A percentile compares a stretch with the other conserved stretches of the same genome.
Conservation (phyloP, 1,140 invertebrate genomes). For the Hylaeus anthracinus region DNA sequence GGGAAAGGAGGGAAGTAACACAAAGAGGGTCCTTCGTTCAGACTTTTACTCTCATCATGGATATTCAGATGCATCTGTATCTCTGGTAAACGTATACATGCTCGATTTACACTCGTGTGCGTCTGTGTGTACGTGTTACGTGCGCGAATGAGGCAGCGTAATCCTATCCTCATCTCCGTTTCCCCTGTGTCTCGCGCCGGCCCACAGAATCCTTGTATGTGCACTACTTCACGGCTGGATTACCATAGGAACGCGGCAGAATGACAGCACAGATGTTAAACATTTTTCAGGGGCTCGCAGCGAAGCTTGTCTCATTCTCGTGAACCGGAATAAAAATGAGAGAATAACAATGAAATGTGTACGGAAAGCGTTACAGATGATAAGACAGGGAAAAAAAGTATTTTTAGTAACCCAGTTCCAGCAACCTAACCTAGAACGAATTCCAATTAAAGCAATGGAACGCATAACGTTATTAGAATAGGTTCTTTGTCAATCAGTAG, state of each 20-base stretch:
- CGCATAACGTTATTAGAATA: too few relatives aligned
- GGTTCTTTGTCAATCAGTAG: too few relatives aligned
- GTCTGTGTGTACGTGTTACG: slow-evolving; percentile 11
- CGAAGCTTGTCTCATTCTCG: slow-evolving; percentile 13
- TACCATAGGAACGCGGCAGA: slow-evolving; percentile 39
- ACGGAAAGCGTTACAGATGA: not conserved
- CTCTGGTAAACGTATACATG: slow-evolving; percentile 5
- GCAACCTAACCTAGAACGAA: not conserved
- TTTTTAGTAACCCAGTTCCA: not conserved
- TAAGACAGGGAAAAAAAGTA: not conserved
- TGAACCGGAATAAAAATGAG: not conserved
- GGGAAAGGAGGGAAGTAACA: slow-evolving; percentile 10
- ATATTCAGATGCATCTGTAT: slow-evolving; percentile 33
- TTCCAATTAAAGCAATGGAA: too few relatives aligned
- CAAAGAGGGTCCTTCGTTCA: not conserved
- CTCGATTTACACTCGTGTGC: slow-evolving; percentile 18
- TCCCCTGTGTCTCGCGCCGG: not conserved
- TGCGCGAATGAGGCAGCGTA: slow-evolving; percentile 24
- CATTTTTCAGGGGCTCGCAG: slow-evolving; percentile 33
- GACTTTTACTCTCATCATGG: slow-evolving; percentile 33
- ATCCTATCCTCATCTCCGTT: slow-evolving; percentile 41
- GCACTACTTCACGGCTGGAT: slow-evolving; percentile 40
- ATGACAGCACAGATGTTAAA: slow-evolving; percentile 39
- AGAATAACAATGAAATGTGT: slow-evolving; percentile 5
- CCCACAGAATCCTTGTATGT: slow-evolving; percentile 1